These are phyloP conservation scores for Anoplius nigerrimus DNA, from an alignment of 2,888 invertebrate species.

Conservation along the genomic window DNA sequence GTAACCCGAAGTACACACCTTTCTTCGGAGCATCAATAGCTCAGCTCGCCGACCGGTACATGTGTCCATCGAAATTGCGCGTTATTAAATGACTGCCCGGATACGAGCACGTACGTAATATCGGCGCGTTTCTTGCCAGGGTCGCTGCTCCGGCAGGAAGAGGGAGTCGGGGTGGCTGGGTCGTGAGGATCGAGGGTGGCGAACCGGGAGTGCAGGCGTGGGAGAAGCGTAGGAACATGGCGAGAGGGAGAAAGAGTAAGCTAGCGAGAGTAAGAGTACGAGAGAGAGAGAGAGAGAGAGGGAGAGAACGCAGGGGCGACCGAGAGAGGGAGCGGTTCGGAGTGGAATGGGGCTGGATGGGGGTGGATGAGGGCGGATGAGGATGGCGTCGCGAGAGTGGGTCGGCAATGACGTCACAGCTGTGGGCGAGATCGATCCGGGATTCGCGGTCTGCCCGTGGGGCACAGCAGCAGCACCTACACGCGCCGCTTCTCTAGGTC, in stretches of 20 bases:
- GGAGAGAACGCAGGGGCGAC: conserved; percentile 8
- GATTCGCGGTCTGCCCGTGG: conserved; percentile 58
- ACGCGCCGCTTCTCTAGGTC: conserved; percentile 12
- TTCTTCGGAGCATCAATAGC: too few relatives aligned
- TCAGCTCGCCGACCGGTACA: too few relatives aligned
- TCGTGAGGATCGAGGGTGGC: conserved; percentile 14
- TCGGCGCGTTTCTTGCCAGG: conserved; percentile 12
- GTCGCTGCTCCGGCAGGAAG: conserved; percentile 16
- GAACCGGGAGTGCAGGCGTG: conserved; percentile 8
- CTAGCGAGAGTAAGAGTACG: not conserved
- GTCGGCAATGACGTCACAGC: conserved; percentile 56
- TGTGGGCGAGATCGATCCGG: conserved; percentile 60
- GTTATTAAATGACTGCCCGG: too few relatives aligned
- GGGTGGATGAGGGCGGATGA: conserved; percentile 36
- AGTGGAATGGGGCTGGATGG: conserved; percentile 29
- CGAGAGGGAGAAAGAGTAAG: conserved; percentile 11
- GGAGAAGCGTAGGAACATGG: not conserved
- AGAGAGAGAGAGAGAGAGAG: conserved; percentile 29
- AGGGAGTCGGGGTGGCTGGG: not conserved
- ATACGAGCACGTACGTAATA: not conserved
- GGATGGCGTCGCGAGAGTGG: conserved; percentile 57
- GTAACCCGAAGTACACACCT: too few relatives aligned
- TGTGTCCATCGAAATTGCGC: too few relatives aligned
- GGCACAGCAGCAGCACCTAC: conserved; percentile 43
- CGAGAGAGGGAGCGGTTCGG: not conserved